Base-by-base conservation (phyloP, 2,888 invertebrate genomes). In the Limnephilus lunatus region DNA sequence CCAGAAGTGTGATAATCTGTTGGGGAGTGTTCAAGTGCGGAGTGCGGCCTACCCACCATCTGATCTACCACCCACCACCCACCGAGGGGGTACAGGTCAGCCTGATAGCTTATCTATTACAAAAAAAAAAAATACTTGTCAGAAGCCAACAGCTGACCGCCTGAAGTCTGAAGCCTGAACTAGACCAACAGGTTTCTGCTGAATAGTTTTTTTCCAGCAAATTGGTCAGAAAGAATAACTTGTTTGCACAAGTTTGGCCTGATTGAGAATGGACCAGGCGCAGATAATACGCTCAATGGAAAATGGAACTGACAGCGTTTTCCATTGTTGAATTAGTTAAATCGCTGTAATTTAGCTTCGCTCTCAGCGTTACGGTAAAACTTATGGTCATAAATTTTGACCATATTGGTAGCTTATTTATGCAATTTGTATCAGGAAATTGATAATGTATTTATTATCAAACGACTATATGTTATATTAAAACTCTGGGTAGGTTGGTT, bases 81-180 rank as follows among this genome's bases (percentile, higher is more conserved):
- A 31, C 15, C 32, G 82, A 3, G 82, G 3, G 14, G 68, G 31
- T 15, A 11, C 32, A 31, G 32, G 32, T 9, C 68, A 5, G 31
- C 14, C 19, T 83, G 82, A 83, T 83, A 83, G 32, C 82, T 35
- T 83, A 83, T 83, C 82, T 31, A 25, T 19, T 5, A 35, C 4
- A 35, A n/a, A n/a, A n/a, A n/a, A n/a, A n/a, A n/a, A n/a, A n/a
- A 0, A 3, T 35, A 25, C 68, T 68, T 25, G 25, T 68, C 82
- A 32, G 31, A 35, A 35, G 82, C 82, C 32, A 25, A 83, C 82
- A 83, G 82, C 82, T 83, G 82, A 83, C 82, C 68, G 48, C 48
- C 48, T 48, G 48, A 53, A 30, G 15, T 15, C 48, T 14, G 48
- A 53, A 30, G 48, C 14, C 48, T 48, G 14, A 25, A 68, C 25